A percentile compares a stretch with the other conserved stretches of the same genome.
Conservation (phyloP, 2,113 vertebrate species). For the Macrotus californicus region DNA sequence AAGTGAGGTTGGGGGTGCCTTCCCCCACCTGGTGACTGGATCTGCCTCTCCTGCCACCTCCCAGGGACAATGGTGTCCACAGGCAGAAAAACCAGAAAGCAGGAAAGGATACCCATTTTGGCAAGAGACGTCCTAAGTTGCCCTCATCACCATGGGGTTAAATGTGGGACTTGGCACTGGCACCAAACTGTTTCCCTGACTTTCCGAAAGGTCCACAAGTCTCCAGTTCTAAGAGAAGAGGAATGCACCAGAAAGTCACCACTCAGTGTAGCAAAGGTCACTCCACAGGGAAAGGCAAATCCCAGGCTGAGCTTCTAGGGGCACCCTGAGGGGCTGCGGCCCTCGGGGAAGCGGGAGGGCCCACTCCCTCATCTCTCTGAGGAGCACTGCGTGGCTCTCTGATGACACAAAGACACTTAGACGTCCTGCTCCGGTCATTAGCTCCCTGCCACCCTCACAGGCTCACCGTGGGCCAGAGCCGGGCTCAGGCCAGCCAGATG, state of each 20-base stretch:
- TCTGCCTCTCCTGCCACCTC: background rate
- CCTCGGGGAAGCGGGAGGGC: background rate
- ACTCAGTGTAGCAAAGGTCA: background rate
- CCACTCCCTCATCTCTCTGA: background rate
- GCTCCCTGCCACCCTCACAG: background rate
- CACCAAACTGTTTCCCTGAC: background rate
- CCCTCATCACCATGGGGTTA: background rate
- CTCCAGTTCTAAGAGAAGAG: background rate
- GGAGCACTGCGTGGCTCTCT: background rate
- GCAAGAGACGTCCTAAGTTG: background rate
- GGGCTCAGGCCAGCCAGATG: rapidly evolving
- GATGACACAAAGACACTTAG: background rate
- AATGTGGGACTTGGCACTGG: background rate
- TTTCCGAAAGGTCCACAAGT: background rate
- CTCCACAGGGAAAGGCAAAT: background rate
- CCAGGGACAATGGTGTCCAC: background rate
- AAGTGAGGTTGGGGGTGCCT: rapidly evolving
- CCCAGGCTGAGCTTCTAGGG: background rate
- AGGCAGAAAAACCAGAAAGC: background rate
- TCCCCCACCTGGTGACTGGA: no score
- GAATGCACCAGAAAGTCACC: background rate
- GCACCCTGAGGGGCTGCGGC: background rate
- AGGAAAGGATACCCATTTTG: background rate
- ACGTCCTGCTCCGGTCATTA: rapidly evolving
- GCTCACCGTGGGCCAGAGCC: background rate